Evolutionary conservation across 2,888 invertebrate species (phyloP).

Genomic region (Selenia dentaria): DNA sequence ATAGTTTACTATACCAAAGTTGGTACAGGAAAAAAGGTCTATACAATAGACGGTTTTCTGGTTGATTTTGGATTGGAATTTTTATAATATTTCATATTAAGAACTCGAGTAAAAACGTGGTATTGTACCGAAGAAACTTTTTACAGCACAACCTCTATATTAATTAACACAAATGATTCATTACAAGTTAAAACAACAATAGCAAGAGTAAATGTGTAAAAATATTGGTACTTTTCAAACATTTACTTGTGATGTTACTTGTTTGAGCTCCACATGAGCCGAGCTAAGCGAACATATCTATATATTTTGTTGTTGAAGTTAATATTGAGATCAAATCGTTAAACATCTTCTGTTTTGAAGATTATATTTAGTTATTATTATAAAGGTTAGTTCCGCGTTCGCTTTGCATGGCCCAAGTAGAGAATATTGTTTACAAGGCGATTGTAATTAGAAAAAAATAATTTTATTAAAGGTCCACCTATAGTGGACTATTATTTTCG

Average conservation of each 20-base stretch:
- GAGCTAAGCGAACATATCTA: conserved; percentile 4
- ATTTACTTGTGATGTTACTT: conserved; percentile 18
- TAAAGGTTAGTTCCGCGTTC: background rate
- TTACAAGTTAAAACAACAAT: conserved; percentile 11
- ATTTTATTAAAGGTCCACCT: no score
- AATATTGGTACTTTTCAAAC: conserved; percentile 1
- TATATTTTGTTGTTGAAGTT: background rate
- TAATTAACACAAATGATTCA: conserved; percentile 15
- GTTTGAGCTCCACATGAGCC: conserved; percentile 7
- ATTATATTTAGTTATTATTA: background rate
- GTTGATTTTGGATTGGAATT: no score
- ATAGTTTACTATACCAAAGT: no score
- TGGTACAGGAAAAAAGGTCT: background rate
- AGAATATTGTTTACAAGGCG: conserved; percentile 15
- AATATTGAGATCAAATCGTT: conserved; percentile 19
- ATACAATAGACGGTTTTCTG: no score
- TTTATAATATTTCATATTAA: no score
- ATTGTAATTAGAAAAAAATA: background rate
- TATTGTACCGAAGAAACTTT: no score
- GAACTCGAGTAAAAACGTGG: no score
- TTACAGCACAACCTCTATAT: conserved; percentile 29
- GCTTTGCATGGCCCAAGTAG: conserved; percentile 10
- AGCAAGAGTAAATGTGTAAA: conserved; percentile 9
- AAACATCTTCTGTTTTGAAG: background rate
- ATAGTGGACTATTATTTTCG: no score